Base-by-base conservation (phyloP, 1,140 invertebrate genomes). In the Eubasilissa regina region DNA sequence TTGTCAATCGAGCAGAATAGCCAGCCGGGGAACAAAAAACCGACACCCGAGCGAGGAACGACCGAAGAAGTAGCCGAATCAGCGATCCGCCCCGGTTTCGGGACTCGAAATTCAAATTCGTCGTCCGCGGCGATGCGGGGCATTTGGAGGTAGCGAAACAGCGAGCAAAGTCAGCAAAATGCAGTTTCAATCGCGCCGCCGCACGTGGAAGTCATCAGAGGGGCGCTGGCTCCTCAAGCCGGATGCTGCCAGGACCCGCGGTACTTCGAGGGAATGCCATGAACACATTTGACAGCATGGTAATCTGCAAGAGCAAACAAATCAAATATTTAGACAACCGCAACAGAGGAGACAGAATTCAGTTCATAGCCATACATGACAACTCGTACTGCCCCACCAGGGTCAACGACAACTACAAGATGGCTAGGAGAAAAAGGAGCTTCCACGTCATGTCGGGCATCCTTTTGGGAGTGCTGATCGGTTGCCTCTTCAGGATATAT, bases 401-500 rank as follows among this genome's bases (percentile, higher is more conserved):
- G 15, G 62, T 76, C 15, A 80, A 43, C 55, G 62, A 17, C 19
- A 80, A 75, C 43, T 75, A 76, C 76, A 80, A 78, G 64, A 84
- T 85, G 84, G 82, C 82, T 11, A 83, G 83, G 75, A 77, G 85
- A 83, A 85, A 84, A 83, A 84, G 83, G 75, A 77, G 86, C 19
- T 81, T 85, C 73, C 85, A 86, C 78, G 51, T 86, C 68, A 25
- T 86, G 47, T 43, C 76, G 35, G 87, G 87, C 51, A 75, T 87
- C 35, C 64, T 85, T 10, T 58, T 86, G 55, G 87, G 87, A 12
- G 60, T 86, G 19, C 21, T 85, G 0, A 66, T 84, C 1, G 81
- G 78, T 21, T 74, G 48, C 66, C 75, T 82, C 35, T 74, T 78
- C 68, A 80, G 58, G 58, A 78, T 80, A 62, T 78, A 79, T 43